Evolutionary conservation across 2,888 invertebrate genomes (phyloP), one percentile per base, ranked within the genome.

Genomic region (Dysmachus trigonus): DNA sequence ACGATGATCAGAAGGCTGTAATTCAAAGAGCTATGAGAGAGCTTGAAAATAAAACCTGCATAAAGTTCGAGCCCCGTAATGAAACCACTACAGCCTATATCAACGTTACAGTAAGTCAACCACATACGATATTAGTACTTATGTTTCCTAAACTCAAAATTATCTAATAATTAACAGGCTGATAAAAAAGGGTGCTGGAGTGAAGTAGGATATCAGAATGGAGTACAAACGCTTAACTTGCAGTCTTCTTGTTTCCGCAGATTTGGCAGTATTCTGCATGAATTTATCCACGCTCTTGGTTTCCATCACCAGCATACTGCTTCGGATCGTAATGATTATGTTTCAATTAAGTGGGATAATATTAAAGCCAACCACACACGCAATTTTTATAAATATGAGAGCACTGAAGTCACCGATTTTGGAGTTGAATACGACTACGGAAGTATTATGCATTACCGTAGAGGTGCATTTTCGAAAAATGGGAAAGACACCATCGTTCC

Each of bases 221-320:
- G 88, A 7, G 87, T 88, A 0, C 91, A 91, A 74, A 86, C n/a
- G 6, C 77, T 77, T 10, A 77, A 77, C 22, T 77, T 77, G 30
- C 7, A n/a, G 77, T 18, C 38, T 18, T 10, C 31, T 18, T 41
- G 41, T 38, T 95, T 94, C 89, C 93, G 95, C 86, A 92, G 90
- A 33, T 93, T 93, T 86, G 95, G 96, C 18, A 95, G 95, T 10
- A 93, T 96, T 3, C 93, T 95, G 7, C 96, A 97, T 90, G 97
- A 97, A 91, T 93, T 97, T 90, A 93, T 97, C 89, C 97, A 97
- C 89, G 95, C 96, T 0, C 91, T 96, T 1, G 97, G 97, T 0
- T 97, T 97, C 91, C 96, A 95, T 90, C 97, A 97, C 90, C 97
- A 97, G 92, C 97, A 97, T 90, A 96, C 95, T 89, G 94, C 96